These are phyloP conservation scores for Nasonia longicornis DNA, from an alignment of 1,140 invertebrate genomes.

Conservation along the genomic window DNA sequence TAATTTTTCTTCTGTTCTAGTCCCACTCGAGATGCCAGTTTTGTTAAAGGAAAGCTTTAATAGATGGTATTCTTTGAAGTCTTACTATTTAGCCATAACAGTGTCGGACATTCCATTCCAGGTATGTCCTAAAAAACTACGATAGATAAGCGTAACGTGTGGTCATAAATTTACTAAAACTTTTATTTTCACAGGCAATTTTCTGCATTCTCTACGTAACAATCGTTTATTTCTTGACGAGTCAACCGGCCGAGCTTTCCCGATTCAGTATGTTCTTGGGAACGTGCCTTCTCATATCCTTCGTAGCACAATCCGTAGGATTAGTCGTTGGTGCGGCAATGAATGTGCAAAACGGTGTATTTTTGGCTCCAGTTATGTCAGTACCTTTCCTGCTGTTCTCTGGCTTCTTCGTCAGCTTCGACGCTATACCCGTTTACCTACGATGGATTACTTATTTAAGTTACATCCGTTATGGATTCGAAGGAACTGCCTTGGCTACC, in stretches of 20 bases:
- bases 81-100: slow-evolving; percentile 96
- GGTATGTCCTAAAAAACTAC: slow-evolving; percentile 68
- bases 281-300: slow-evolving; percentile 90
- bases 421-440: slow-evolving; percentile 94
- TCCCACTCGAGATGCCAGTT: slow-evolving; percentile 95
- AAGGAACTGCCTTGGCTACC: slow-evolving; percentile 92
- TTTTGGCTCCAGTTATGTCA: slow-evolving; percentile 94
- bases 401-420: slow-evolving; percentile 97
- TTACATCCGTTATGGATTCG: slow-evolving; percentile 96
- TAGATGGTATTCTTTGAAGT: slow-evolving; percentile 95
- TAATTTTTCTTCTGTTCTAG: slow-evolving; percentile 67
- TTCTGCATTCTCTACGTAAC: slow-evolving; percentile 93
- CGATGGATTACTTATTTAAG: slow-evolving; percentile 96
- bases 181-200: slow-evolving; percentile 75
- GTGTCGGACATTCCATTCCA: slow-evolving; percentile 97
- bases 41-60: slow-evolving; percentile 96
- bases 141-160: background rate
- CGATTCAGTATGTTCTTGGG: slow-evolving; percentile 91
- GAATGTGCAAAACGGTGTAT: slow-evolving; percentile 95
- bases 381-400: slow-evolving; percentile 95
- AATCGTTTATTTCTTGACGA: slow-evolving; percentile 95
- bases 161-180: background rate
- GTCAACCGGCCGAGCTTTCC: slow-evolving; percentile 86
- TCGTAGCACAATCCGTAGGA: slow-evolving; percentile 95
- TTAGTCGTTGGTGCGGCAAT: slow-evolving; percentile 95